Base-by-base conservation (phyloP, 2,113 vertebrate species). In the Toxotes jaculatrix region DNA sequence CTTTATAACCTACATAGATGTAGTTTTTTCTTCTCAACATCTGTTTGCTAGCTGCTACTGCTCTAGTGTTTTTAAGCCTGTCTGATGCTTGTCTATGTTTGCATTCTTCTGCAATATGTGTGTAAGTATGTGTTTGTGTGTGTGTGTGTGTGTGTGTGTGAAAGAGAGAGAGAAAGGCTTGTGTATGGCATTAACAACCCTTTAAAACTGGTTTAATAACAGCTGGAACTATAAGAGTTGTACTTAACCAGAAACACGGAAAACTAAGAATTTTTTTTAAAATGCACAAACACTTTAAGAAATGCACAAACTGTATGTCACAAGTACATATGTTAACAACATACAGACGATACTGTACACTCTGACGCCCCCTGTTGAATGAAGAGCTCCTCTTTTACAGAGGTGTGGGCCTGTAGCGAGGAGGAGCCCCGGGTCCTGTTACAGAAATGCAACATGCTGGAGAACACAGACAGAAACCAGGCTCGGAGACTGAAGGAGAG, bases 341-440 rank as follows among this genome's bases (percentile, higher is more conserved):
- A 31, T 4, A 47, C 61, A 51, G 16, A 51, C 36, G 42, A 57
- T 32, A 27, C 49, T 3, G 6, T 14, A 45, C 53, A 53, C 83
- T 82, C 74, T 76, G 66, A 80, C 72, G 78, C 84, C 85, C 82
- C 75, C 85, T 90, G 57, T 62, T 79, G 85, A 81, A 72, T n/a
- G 32, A 51, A 4, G 16, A 53, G 51, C 32, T 43, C 64, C 47
- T 49, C 12, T 59, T 9, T 36, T 5, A 36, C 9, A 49, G 53
- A 83, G 63, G 36, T 47, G 83, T 74, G 60, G 77, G 64, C 82
- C 53, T n/a, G 65, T 42, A 61, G 7, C 9, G 42, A 78, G 79
- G 73, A 85, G 66, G 80, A 59, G 69, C 69, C 12, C 64, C 34
- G 5, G 17, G 14, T 59, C 27, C 51, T 40, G 23, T 40, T 9